Evolutionary conservation across 1,140 invertebrate species (phyloP), one percentile per base, ranked within the genome.

Genomic region (Drosophila ogumai): DNA sequence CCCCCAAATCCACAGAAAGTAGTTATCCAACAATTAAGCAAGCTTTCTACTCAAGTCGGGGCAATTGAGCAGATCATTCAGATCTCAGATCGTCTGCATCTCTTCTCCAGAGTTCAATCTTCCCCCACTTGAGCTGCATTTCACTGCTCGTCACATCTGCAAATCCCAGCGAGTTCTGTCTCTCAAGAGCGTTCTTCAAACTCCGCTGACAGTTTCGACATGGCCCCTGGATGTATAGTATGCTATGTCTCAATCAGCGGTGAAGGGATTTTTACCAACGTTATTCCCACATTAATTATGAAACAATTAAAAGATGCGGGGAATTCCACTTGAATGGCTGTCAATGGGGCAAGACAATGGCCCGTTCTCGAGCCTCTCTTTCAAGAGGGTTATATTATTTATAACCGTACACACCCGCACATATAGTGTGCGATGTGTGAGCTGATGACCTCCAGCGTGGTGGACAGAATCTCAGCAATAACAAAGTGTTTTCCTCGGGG

Each of bases 241-340:
- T 81, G 79, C 76, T 58, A 78, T 84, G 44, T 75, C 85, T 90
- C 84, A 88, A 88, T 88, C 84, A 77, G 41, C 84, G 32, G 54
- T 58, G 50, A 47, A 47, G 68, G 75, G 66, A 71, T 58, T 88
- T 77, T 66, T 61, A 66, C 60, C 36, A 81, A 12, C 38, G 66
- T 73, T 68, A 69, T 87, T 88, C 84, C 84, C 84, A 88, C 84
- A 88, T 88, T 88, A 88, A 88, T 88, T 88, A 88, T 84, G 85
- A 65, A 68, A 90, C 84, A 88, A 88, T 90, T 88, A 87, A 88
- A 82, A 79, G 52, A 85, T 46, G 69, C 61, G 56, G 85, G 80
- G 80, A 84, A 81, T 64, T 90, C 85, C 84, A 88, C 84, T 88
- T 84, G 80, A 88, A 84, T 71, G 79, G 52, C 84, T 84, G 80